These are phyloP conservation scores for Apoda limacodes DNA, from an alignment of 2,888 invertebrate species.

Conservation along the genomic window DNA sequence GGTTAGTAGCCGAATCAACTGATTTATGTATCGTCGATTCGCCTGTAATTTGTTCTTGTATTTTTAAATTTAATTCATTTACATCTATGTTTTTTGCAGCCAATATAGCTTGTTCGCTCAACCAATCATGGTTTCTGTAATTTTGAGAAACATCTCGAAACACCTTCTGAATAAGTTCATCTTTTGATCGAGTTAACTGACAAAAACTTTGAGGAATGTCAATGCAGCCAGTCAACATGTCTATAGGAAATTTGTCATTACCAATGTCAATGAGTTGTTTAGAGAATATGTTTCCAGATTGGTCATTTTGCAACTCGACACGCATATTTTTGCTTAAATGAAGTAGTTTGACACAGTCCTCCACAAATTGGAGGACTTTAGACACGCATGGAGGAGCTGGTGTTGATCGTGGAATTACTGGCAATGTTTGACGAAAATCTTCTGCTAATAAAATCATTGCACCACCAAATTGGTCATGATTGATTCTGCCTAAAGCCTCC, in stretches of 20 bases:
- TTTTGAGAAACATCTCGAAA: constrained; percentile 24
- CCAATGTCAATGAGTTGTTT: constrained; percentile 20
- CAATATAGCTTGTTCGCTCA: constrained; percentile 22
- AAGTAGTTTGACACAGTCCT: constrained; percentile 22
- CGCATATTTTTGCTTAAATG: constrained; percentile 20
- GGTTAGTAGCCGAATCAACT: constrained; percentile 23
- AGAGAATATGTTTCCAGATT: constrained; percentile 18
- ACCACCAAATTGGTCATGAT: constrained; percentile 23
- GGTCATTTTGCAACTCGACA: constrained; percentile 18
- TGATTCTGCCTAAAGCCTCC: constrained; percentile 22
- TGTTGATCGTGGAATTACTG: constrained; percentile 32
- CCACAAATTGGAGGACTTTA: constrained; percentile 24
- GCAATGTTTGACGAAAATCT: constrained; percentile 30
- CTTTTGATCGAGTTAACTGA: constrained; percentile 11
- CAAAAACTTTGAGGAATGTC: constrained; percentile 17
- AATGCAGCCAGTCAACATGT: constrained; percentile 18
- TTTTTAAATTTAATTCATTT: constrained; percentile 21
- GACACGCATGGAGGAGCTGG: constrained; percentile 18
- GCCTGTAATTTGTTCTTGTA: constrained; percentile 22
- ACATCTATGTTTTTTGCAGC: constrained; percentile 18
- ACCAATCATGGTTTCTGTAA: constrained; percentile 20
- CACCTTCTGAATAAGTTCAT: constrained; percentile 14
- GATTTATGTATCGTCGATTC: constrained; percentile 26
- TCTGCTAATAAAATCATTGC: constrained; percentile 28
- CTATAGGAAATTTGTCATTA: constrained; percentile 21